These are phyloP conservation scores for Cantharis rustica DNA, from an alignment of 2,888 invertebrate genomes.

Conservation along the genomic window DNA sequence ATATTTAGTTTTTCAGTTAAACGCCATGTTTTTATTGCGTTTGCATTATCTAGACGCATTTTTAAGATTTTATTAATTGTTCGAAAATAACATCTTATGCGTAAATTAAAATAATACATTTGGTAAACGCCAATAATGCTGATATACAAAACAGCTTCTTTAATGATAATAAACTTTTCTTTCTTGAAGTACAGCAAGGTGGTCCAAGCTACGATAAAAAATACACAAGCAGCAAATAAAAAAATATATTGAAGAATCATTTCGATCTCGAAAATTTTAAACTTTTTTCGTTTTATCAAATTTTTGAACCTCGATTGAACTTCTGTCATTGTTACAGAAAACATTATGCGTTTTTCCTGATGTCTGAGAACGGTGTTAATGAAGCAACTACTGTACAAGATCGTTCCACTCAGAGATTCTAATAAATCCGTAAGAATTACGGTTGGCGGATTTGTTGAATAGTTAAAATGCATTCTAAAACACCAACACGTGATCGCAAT, in stretches of 20 bases:
- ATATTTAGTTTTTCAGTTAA: not conserved
- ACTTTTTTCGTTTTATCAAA: not conserved
- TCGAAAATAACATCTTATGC: not conserved
- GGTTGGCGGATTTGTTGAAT: not conserved
- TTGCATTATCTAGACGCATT: not conserved
- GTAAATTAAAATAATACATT: conserved; percentile 5
- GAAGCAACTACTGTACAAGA: not conserved
- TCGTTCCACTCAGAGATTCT: not conserved
- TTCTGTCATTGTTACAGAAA: not conserved
- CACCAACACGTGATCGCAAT: not conserved
- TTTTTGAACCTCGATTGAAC: not conserved
- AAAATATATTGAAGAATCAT: not conserved
- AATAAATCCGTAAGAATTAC: not conserved
- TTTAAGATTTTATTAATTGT: not conserved
- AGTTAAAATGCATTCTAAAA: not conserved
- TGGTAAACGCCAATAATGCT: not conserved
- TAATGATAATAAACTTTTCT: not conserved
- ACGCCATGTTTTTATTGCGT: not conserved
- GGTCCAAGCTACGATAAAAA: not conserved
- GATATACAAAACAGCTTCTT: not conserved
- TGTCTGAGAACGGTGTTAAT: not conserved
- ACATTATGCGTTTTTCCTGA: not conserved
- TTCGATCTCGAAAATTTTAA: not conserved
- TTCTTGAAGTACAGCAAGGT: not conserved
- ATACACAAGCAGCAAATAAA: not conserved